These are phyloP conservation scores for Ciconia boyciana DNA, from an alignment of 2,113 vertebrate genomes.

Conservation along the genomic window DNA sequence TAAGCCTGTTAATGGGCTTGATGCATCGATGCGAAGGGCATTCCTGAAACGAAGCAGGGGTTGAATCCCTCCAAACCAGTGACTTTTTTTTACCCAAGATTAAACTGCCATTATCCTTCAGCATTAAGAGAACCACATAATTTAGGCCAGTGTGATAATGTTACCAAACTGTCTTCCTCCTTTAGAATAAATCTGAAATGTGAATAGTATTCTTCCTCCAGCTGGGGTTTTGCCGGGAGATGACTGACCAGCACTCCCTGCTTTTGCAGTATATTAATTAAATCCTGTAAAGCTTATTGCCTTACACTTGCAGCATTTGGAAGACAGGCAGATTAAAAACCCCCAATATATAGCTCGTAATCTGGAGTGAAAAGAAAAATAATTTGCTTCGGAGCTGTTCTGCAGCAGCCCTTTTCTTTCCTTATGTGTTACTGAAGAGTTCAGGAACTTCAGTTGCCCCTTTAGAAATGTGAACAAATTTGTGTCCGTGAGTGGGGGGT, in stretches of 20 bases:
- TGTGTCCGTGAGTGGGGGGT: background rate
- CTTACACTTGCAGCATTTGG: background rate
- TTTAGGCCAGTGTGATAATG: background rate
- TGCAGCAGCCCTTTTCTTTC: background rate
- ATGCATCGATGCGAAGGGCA: background rate
- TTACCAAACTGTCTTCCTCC: constrained; percentile 17
- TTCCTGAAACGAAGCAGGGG: background rate
- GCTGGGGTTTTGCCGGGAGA: background rate
- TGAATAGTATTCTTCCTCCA: background rate
- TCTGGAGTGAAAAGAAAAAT: background rate
- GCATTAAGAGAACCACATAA: background rate
- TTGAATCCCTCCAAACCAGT: background rate
- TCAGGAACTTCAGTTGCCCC: background rate
- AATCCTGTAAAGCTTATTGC: background rate
- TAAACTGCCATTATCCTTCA: background rate
- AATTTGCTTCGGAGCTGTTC: background rate
- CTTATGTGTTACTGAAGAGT: background rate
- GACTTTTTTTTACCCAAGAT: background rate
- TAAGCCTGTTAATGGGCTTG: background rate
- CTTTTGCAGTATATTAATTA: constrained; percentile 6
- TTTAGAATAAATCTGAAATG: constrained; percentile 32
- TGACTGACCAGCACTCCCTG: background rate
- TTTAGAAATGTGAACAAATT: background rate
- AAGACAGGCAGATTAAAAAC: constrained; percentile 15
- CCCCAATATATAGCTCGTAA: background rate